Conservation (phyloP, 1,140 invertebrate species). For the Sesamia nonagrioides region DNA sequence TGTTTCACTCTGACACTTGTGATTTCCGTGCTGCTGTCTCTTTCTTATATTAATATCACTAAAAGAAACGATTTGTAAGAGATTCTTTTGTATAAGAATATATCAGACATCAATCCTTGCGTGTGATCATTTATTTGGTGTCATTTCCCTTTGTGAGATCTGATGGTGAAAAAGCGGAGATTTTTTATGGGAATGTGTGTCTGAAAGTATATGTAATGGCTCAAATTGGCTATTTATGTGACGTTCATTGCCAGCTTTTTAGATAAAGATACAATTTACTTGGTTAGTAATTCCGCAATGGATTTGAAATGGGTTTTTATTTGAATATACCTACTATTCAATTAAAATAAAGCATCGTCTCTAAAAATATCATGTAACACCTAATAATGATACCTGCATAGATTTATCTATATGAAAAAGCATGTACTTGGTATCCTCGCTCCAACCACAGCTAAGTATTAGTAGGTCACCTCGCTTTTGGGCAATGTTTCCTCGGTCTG, state of each 20-base stretch:
- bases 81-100: constrained; percentile 25
- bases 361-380: too few relatives aligned
- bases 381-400: too few relatives aligned
- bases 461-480: too few relatives aligned
- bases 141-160: neutral
- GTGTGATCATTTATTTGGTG: constrained; percentile 35
- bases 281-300: too few relatives aligned
- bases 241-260: neutral
- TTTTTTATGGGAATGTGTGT: constrained; percentile 1
- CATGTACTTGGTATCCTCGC: too few relatives aligned
- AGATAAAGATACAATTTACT: neutral
- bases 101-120: constrained; percentile 35
- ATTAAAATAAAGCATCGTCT: too few relatives aligned
- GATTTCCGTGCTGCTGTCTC: neutral
- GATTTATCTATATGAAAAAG: too few relatives aligned
- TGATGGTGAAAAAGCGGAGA: constrained; percentile 20
- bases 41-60: constrained; percentile 31
- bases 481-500: too few relatives aligned
- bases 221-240: neutral
- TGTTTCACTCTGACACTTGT: neutral
- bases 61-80: constrained; percentile 36
- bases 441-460: too few relatives aligned
- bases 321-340: too few relatives aligned
- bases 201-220: constrained; percentile 9
- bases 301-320: too few relatives aligned